Evolutionary conservation across 1,140 invertebrate genomes (phyloP).

Genomic region (Microplitis demolitor): DNA sequence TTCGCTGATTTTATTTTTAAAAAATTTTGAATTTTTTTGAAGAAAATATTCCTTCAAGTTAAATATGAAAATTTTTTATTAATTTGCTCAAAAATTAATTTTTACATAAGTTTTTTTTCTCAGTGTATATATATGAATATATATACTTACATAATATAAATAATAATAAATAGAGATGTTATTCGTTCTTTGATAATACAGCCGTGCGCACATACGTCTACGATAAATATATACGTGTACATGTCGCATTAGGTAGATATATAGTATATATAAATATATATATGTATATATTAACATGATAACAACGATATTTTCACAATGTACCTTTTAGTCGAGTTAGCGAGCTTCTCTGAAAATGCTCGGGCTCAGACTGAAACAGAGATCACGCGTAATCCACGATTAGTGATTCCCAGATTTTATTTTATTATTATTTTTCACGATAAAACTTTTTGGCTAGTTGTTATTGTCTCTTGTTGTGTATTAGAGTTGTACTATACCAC

Average conservation of each 20-base stretch:
- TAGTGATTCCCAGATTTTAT: conserved; percentile 40
- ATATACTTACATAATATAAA: background rate
- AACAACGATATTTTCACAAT: conserved; percentile 56
- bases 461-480: background rate
- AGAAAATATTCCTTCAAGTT: no score
- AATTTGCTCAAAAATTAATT: no score
- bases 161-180: conserved; percentile 42
- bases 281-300: conserved; percentile 48
- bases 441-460: background rate
- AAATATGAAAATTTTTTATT: no score
- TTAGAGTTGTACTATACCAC: no score
- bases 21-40: no score
- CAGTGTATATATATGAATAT: no score
- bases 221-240: conserved; percentile 27
- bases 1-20: no score
- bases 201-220: conserved; percentile 29
- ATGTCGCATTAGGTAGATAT: conserved; percentile 38
- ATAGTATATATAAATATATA: conserved; percentile 22
- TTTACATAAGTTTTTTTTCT: no score
- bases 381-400: conserved; percentile 59
- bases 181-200: conserved; percentile 23
- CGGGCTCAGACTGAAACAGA: conserved; percentile 63
- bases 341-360: conserved; percentile 60
- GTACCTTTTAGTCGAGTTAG: conserved; percentile 62
- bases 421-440: conserved; percentile 13